A percentile compares a stretch with the other conserved stretches of the same genome.
Conservation (phyloP, 2,113 vertebrate genomes). For the Lamprologus ornatipinnis region DNA sequence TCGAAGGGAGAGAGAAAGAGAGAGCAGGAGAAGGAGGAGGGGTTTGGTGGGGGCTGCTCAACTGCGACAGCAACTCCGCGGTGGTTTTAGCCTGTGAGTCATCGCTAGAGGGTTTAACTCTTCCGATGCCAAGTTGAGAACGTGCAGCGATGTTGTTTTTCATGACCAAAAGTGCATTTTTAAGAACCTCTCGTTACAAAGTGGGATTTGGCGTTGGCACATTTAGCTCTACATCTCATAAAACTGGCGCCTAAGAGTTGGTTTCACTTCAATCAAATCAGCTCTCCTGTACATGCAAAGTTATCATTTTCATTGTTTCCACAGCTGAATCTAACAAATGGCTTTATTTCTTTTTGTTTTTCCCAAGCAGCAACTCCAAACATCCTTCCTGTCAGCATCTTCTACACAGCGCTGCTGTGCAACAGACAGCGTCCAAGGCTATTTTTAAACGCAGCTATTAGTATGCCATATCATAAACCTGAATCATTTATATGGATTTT, state of each 20-base stretch:
- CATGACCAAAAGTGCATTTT: not conserved
- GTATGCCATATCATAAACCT: conserved; percentile 48
- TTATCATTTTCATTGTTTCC: not conserved
- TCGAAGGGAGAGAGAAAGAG: not conserved
- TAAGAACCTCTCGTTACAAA: not conserved
- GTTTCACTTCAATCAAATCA: not conserved
- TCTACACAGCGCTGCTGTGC: not conserved
- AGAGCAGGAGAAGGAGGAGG: not conserved
- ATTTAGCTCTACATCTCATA: not conserved
- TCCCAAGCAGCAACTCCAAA: not conserved
- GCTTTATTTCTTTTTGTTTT: not conserved
- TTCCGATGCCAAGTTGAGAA: not conserved
- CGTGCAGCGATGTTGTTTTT: not conserved
- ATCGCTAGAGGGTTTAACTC: conserved; percentile 70
- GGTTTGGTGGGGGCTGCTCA: not conserved
- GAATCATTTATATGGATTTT: conserved; percentile 60
- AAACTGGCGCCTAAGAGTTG: not conserved
- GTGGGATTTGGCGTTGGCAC: not conserved
- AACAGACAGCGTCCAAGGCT: conserved; percentile 9
- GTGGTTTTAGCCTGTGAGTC: conserved; percentile 70
- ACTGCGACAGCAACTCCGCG: conserved; percentile 59
- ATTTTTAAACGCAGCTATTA: conserved; percentile 41
- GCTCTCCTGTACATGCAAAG: not conserved
- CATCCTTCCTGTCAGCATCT: not conserved
- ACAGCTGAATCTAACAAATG: not conserved